Evolutionary conservation across 2,888 invertebrate species (phyloP).

Genomic region (Flexamia atlantica): DNA sequence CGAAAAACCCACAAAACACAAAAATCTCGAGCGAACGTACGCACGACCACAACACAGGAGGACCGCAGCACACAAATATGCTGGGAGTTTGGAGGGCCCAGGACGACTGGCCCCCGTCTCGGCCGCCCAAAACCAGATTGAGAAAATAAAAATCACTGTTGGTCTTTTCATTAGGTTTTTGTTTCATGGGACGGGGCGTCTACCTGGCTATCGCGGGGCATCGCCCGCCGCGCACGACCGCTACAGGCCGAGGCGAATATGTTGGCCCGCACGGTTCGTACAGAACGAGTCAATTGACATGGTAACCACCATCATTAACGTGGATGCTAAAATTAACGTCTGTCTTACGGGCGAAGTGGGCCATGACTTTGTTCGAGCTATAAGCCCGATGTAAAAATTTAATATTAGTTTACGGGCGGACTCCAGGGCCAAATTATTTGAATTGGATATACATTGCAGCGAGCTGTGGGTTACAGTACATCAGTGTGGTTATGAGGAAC

Average conservation of each 20-base stretch:
- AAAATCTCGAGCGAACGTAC: background rate
- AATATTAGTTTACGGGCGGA: no score
- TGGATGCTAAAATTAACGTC: no score
- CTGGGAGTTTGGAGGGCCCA: slow-evolving; percentile 2
- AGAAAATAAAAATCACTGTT: slow-evolving; percentile 55
- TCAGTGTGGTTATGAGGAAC: no score
- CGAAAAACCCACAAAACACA: background rate
- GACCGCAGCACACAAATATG: slow-evolving; percentile 40
- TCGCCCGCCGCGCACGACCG: slow-evolving; percentile 18
- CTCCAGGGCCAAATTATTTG: no score
- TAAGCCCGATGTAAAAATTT: no score
- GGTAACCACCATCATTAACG: no score
- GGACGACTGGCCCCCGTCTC: slow-evolving; percentile 25
- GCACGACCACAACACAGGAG: background rate
- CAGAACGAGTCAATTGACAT: no score
- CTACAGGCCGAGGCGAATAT: background rate
- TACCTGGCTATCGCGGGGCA: background rate
- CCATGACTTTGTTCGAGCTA: no score
- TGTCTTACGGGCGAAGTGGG: no score
- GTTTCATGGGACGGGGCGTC: slow-evolving; percentile 37
- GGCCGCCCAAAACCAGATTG: slow-evolving; percentile 52
- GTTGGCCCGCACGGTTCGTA: no score
- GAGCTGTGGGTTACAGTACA: no score
- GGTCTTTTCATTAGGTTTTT: slow-evolving; percentile 59
- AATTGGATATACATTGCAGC: no score